Conservation (phyloP, 92 coral and sea anemone species). For the Muricea muricata region DNA sequence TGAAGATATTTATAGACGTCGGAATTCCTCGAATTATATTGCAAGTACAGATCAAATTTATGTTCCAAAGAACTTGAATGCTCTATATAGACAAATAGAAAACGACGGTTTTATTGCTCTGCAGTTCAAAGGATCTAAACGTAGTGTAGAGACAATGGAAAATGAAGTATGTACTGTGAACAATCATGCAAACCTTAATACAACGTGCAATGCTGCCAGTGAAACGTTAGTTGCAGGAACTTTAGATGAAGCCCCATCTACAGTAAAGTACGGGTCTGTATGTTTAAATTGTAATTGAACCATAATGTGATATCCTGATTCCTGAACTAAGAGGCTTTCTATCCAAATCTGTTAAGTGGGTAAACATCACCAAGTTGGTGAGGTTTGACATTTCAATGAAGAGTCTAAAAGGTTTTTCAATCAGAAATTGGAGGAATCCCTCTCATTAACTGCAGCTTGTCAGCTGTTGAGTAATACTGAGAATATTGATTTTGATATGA, state of each 20-base stretch:
- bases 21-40: not conserved
- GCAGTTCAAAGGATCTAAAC: conserved; percentile 11
- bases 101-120: conserved; percentile 31
- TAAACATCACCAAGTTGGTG: too few species aligned
- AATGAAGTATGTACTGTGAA: not conserved
- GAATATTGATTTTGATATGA: too few species aligned
- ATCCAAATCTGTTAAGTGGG: too few species aligned
- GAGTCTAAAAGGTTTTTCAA: too few species aligned
- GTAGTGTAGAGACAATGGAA: not conserved
- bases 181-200: not conserved
- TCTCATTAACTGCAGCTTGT: too few species aligned
- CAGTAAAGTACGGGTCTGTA: not conserved
- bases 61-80: conserved; percentile 29
- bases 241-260: not conserved
- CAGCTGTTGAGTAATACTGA: too few species aligned
- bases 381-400: too few species aligned
- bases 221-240: not conserved
- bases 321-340: too few species aligned
- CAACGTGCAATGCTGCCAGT: not conserved
- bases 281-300: too few species aligned
- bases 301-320: too few species aligned
- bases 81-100: conserved; percentile 27
- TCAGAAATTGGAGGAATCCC: too few species aligned
- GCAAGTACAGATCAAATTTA: not conserved
- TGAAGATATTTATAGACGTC: not conserved